Conservation (phyloP, 2,888 invertebrate species). For the Agriopis aurantiaria region DNA sequence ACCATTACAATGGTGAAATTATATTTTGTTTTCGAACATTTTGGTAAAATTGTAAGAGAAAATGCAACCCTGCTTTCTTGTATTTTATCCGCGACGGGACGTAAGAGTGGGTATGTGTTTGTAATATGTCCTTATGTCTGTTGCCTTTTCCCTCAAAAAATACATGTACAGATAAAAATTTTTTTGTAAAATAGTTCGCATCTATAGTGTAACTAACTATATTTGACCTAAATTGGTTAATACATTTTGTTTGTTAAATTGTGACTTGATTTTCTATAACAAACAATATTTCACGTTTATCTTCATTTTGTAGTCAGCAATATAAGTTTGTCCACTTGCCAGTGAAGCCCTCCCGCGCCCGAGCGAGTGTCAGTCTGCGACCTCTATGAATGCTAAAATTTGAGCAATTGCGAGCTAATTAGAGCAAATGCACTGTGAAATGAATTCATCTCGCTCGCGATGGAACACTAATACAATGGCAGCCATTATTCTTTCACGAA, state of each 20-base stretch:
- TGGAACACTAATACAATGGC: neutral
- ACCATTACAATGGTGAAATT: neutral
- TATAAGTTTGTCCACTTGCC: neutral
- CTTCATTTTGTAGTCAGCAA: neutral
- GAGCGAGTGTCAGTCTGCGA: neutral
- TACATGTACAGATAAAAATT: too few species aligned
- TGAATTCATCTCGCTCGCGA: slow-evolving; percentile 7
- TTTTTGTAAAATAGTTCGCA: neutral
- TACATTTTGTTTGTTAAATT: neutral
- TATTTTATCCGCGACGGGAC: neutral
- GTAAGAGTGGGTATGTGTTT: too few species aligned
- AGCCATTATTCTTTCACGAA: slow-evolving; percentile 2
- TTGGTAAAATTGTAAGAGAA: neutral
- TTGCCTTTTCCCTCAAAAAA: too few species aligned
- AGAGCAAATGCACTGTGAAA: slow-evolving; percentile 22
- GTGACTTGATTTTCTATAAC: neutral
- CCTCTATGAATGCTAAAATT: neutral
- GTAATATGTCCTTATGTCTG: too few species aligned
- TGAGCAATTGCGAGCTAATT: slow-evolving; percentile 4
- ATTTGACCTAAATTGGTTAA: neutral
- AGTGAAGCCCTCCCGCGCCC: neutral
- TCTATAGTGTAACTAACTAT: neutral
- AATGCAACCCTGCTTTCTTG: neutral
- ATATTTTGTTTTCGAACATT: neutral
- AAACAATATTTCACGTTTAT: neutral